Evolutionary conservation across 2,888 invertebrate species (phyloP).

Genomic region (Empis livida): DNA sequence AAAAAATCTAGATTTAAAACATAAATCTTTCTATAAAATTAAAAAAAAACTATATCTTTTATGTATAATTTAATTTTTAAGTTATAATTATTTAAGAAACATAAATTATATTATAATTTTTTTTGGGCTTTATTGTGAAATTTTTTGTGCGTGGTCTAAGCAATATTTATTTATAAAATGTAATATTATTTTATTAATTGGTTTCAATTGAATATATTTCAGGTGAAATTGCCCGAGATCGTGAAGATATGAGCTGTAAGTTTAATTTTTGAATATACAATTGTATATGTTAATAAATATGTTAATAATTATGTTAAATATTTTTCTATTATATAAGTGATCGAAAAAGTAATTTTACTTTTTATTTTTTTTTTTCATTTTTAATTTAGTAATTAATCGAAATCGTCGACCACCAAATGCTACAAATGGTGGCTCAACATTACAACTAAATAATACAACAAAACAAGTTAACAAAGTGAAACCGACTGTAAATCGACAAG

Average conservation of each 20-base stretch:
- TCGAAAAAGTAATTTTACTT: neutral
- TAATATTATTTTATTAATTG: too few relatives aligned
- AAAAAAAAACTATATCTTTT: too few relatives aligned
- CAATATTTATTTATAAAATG: too few relatives aligned
- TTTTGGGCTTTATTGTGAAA: neutral
- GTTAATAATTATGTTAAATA: too few relatives aligned
- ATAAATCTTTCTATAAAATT: too few relatives aligned
- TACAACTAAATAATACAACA: slow-evolving; percentile 52
- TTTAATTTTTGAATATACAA: too few relatives aligned
- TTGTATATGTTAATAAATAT: too few relatives aligned
- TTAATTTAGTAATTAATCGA: slow-evolving; percentile 55
- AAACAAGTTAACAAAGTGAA: slow-evolving; percentile 84
- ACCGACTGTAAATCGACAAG: slow-evolving; percentile 68
- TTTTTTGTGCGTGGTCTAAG: too few relatives aligned
- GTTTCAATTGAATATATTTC: slow-evolving; percentile 27
- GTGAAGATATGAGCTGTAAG: slow-evolving; percentile 66
- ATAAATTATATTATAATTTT: slow-evolving; percentile 18
- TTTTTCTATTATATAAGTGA: neutral
- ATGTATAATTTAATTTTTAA: too few relatives aligned
- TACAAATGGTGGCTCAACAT: slow-evolving; percentile 25
- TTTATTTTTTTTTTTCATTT: neutral
- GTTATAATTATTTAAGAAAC: slow-evolving; percentile 6
- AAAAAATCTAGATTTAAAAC: too few relatives aligned
- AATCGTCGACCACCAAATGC: slow-evolving; percentile 49
- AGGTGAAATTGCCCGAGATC: slow-evolving; percentile 64